Evolutionary conservation across 2,113 vertebrate genomes (phyloP).

Genomic region (Prinia subflava): DNA sequence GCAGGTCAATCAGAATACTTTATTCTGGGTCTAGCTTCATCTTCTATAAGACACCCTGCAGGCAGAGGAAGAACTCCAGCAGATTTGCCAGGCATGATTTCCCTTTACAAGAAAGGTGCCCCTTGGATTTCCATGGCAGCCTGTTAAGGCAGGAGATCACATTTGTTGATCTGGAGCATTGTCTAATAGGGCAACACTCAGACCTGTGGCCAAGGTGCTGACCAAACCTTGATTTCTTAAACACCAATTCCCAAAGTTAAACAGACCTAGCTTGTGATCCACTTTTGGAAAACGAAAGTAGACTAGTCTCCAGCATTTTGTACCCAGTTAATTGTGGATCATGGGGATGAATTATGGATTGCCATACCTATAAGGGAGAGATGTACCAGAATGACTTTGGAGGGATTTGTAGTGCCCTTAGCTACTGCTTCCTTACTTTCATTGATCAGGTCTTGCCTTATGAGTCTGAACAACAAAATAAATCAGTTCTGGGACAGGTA

Average conservation of each 20-base stretch:
- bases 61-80: not conserved
- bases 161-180: not conserved
- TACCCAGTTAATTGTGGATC: not conserved
- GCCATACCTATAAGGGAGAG: not conserved
- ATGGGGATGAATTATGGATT: not conserved
- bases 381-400: not conserved
- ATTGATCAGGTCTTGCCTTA: not conserved
- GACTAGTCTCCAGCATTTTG: not conserved
- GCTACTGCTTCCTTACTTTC: not conserved
- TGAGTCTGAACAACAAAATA: not conserved
- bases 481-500: not conserved
- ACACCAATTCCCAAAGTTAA: not conserved
- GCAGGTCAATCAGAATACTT: not conserved
- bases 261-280: not conserved
- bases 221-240: not conserved
- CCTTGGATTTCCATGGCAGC: not conserved
- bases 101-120: fast-evolving
- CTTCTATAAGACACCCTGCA: not conserved
- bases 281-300: not conserved
- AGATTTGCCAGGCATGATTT: not conserved
- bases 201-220: not conserved
- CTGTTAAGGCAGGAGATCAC: not conserved
- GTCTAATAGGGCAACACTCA: not conserved
- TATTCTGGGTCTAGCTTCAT: not conserved
- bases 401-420: not conserved